phyloP scores from a whole-genome alignment of 2,113 vertebrate species.

The Potamarius usumacintae region DNA sequence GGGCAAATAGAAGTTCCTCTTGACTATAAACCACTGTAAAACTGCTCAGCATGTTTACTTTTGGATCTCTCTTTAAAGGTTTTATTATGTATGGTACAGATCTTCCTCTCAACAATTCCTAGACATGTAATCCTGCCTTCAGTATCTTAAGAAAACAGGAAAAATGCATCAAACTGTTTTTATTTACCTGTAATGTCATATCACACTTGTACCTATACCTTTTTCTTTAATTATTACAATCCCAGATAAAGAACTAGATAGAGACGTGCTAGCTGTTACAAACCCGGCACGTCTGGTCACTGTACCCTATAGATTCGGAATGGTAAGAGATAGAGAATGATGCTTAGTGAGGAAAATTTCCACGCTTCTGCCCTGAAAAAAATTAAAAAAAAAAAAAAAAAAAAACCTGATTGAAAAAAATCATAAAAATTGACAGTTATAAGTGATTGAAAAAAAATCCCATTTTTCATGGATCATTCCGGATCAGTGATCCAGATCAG shows the following conservation, averaged over 20 bases:
- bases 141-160: constrained; percentile 8
- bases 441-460: too few species aligned
- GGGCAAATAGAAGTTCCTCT: constrained; percentile 16
- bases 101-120: constrained; percentile 23
- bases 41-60: not conserved
- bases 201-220: not conserved
- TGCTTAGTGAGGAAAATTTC: too few species aligned
- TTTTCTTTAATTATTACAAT: not conserved
- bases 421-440: too few species aligned
- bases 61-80: constrained; percentile 7
- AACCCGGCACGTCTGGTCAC: too few species aligned
- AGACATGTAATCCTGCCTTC: not conserved
- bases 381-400: too few species aligned
- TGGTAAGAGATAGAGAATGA: too few species aligned
- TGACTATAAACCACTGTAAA: not conserved
- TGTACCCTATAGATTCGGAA: too few species aligned
- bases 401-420: too few species aligned
- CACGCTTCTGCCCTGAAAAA: too few species aligned
- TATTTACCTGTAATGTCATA: not conserved
- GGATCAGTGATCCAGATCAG: too few species aligned
- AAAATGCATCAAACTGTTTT: not conserved
- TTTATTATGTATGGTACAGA: constrained; percentile 29
- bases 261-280: too few species aligned
- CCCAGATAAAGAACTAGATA: not conserved
- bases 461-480: too few species aligned